These are phyloP conservation scores for Tenebrosternarchus preto DNA, from an alignment of 2,113 vertebrate genomes.

Conservation along the genomic window DNA sequence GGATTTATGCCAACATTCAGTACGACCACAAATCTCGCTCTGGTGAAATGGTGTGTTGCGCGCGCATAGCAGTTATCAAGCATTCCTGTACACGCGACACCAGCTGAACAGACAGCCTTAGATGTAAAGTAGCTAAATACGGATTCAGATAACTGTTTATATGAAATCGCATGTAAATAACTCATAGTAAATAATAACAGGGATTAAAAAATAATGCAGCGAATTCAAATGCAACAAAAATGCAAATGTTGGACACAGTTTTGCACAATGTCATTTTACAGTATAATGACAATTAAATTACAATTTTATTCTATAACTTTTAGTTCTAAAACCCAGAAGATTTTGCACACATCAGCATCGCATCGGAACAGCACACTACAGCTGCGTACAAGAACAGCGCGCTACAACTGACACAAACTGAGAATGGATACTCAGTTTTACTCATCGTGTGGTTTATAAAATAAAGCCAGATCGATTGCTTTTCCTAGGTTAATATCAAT, in stretches of 20 bases:
- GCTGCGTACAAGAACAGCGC: background rate
- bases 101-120: background rate
- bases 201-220: background rate
- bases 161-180: background rate
- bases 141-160: background rate
- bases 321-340: background rate
- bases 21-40: background rate
- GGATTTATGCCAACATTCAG: background rate
- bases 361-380: too few species aligned
- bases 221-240: background rate
- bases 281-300: background rate
- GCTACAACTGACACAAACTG: background rate
- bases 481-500: conserved; percentile 17
- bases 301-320: too few species aligned
- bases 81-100: background rate
- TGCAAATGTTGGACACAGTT: background rate
- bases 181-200: background rate
- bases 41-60: too few species aligned
- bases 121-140: background rate
- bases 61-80: too few species aligned
- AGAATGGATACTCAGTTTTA: background rate
- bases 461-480: conserved; percentile 24
- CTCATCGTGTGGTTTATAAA: conserved; percentile 19
- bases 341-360: background rate
- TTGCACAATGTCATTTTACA: background rate